Conservation (phyloP, 2,888 invertebrate genomes). For the Drosophila formosana region DNA sequence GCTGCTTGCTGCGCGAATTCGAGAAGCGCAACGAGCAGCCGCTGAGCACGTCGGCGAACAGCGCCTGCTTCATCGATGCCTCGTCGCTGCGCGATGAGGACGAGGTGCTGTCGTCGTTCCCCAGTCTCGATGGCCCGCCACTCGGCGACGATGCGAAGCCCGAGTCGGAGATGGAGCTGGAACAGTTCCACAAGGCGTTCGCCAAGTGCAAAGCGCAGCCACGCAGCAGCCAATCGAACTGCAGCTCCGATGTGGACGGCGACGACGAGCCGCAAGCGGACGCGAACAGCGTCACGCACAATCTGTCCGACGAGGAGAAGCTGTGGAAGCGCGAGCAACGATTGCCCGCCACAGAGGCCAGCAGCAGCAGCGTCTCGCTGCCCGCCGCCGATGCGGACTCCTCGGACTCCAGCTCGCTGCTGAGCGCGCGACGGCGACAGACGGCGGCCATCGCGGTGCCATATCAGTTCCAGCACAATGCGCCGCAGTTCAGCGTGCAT, state of each 20-base stretch:
- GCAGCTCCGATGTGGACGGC: conserved; percentile 73
- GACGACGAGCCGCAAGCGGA: conserved; percentile 43
- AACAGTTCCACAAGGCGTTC: conserved; percentile 84
- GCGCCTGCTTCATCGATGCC: conserved; percentile 92
- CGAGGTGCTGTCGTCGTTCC: conserved; percentile 84
- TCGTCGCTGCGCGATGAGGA: conserved; percentile 90
- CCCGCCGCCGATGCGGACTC: conserved; percentile 76
- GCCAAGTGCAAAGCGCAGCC: conserved; percentile 80
- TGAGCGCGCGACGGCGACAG: conserved; percentile 83
- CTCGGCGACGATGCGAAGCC: conserved; percentile 53
- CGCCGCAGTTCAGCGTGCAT: conserved; percentile 88
- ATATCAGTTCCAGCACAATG: conserved; percentile 87
- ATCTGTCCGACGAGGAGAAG: conserved; percentile 84
- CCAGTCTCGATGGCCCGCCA: conserved; percentile 65
- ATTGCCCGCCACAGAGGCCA: conserved; percentile 59
- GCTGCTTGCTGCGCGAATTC: conserved; percentile 65
- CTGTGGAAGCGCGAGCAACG: conserved; percentile 79
- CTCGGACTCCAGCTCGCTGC: conserved; percentile 71
- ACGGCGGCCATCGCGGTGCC: conserved; percentile 85
- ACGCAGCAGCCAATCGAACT: conserved; percentile 58
- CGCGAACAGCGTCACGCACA: conserved; percentile 65
- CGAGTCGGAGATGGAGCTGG: conserved; percentile 74
- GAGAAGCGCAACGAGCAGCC: conserved; percentile 79
- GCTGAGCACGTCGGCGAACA: conserved; percentile 77
- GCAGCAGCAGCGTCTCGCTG: conserved; percentile 73